Evolutionary conservation across 2,888 invertebrate genomes (phyloP), one percentile per base, ranked within the genome.

Genomic region (Cryptophagus acutangulus): DNA sequence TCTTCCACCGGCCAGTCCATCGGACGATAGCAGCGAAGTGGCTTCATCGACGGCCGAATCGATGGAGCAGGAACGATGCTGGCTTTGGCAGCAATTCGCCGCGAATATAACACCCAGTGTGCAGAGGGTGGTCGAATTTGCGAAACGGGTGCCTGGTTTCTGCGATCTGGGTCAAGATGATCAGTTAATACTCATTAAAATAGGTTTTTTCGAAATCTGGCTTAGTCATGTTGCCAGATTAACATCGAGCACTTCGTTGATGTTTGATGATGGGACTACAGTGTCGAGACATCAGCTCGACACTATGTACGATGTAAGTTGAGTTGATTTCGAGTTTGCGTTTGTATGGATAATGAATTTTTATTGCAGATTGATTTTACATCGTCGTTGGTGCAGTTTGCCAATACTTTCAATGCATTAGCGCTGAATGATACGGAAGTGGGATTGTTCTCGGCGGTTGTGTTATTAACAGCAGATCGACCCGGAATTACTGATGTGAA

Each of bases 131-230:
- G 96, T 97, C 17, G 95, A 96, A 69, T 96, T 95, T 68, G 93
- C 93, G 38, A 97, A 97, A 71, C 77, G 88, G 57, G 83, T 95
- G 56, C 95, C 96, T 49, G 91, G 92, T 50, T 96, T 96, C 74
- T 79, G 83, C 63, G 82, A 84, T 53, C 79, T 96, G 55, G 81
- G 85, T 38, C 95, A 96, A 71, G 95, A 95, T 66, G 96, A 96
- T 72, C 96, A 97, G 71, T 78, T 97, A 55, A 92, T 95, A 55
- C 79, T 97, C 52, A 92, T 96, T 63, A 96, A 97, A 76, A 81
- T 84, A 64, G 94, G 95, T 46, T 97, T 97, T 75, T 93, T 94
- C 69, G 96, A 96, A 72, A 83, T 94, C 48, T 96, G 95, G 94
- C 76, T 95, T 51, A 83, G 88, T 33, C 84, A 93, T 61, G 83